These are phyloP conservation scores for Antrozous pallidus DNA, from an alignment of 2,797 vertebrate genomes.

Conservation along the genomic window DNA sequence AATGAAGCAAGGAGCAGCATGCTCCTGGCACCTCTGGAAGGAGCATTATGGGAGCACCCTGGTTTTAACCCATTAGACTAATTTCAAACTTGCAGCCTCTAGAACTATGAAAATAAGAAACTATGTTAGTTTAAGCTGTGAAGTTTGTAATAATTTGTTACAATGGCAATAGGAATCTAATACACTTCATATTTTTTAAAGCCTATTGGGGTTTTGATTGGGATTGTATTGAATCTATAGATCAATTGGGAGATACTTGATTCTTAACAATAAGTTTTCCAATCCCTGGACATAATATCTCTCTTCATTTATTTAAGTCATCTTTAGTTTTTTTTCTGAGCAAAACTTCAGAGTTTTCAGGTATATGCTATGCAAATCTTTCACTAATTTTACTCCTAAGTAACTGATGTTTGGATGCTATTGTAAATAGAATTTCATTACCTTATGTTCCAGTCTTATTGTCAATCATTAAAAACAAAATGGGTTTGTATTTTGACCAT, in stretches of 20 bases:
- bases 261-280: neutral
- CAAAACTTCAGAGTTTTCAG: neutral
- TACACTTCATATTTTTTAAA: neutral
- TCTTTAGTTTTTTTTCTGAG: conserved; percentile 4
- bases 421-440: neutral
- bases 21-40: too few relatives aligned
- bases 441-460: neutral
- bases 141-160: neutral
- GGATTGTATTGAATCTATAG: neutral
- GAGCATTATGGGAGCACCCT: too few relatives aligned
- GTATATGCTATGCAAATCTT: neutral
- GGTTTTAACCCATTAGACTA: neutral
- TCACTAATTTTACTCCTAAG: neutral
- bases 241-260: neutral
- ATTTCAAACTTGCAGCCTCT: neutral
- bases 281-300: neutral
- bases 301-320: neutral
- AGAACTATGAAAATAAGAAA: neutral
- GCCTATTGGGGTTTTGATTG: neutral
- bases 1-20: neutral
- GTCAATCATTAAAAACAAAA: neutral
- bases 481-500: neutral
- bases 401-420: neutral
- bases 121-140: neutral
- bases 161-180: neutral